Percentiles rank a stretch among this genome's conserved stretches.
phyloP scores from a whole-genome alignment of 2,113 vertebrate genomes.

The Protomyctophum bolini region DNA sequence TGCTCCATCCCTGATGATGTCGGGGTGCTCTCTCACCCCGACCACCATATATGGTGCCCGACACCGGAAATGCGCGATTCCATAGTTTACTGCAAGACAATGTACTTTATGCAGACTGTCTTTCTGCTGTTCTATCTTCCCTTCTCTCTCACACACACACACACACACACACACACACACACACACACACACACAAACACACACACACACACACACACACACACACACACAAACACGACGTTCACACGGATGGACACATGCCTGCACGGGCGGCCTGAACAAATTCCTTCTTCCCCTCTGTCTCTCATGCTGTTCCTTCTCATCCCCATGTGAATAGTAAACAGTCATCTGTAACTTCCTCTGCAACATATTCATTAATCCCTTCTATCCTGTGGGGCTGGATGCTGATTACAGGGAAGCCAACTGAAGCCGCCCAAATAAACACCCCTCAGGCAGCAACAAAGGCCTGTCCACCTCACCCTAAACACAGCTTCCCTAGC shows the following conservation, averaged over 20 bases:
- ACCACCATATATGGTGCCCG: no score
- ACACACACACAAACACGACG: conserved; percentile 10
- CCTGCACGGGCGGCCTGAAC: no score
- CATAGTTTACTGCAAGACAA: no score
- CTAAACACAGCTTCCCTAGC: conserved; percentile 74
- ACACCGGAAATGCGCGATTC: no score
- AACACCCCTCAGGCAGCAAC: conserved; percentile 75
- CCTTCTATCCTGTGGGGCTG: conserved; percentile 73
- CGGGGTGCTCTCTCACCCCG: no score
- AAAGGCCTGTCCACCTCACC: conserved; percentile 77
- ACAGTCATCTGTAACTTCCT: conserved; percentile 78
- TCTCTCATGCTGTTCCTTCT: conserved; percentile 49
- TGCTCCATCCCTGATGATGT: no score
- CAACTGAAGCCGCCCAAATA: conserved; percentile 76
- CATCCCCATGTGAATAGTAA: conserved; percentile 70
- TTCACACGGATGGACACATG: conserved; percentile 19
- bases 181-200: no score
- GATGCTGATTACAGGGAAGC: conserved; percentile 78
- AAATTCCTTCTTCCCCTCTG: conserved; percentile 7
- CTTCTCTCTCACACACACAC: neutral
- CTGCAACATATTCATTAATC: conserved; percentile 77
- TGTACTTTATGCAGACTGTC: neutral
- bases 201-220: conserved; percentile 4
- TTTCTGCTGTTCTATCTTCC: neutral
- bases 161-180: neutral